Evolutionary conservation across 2,797 vertebrate genomes (phyloP), one percentile per base, ranked within the genome.

Genomic region (Phrynocephalus guinanensis): DNA sequence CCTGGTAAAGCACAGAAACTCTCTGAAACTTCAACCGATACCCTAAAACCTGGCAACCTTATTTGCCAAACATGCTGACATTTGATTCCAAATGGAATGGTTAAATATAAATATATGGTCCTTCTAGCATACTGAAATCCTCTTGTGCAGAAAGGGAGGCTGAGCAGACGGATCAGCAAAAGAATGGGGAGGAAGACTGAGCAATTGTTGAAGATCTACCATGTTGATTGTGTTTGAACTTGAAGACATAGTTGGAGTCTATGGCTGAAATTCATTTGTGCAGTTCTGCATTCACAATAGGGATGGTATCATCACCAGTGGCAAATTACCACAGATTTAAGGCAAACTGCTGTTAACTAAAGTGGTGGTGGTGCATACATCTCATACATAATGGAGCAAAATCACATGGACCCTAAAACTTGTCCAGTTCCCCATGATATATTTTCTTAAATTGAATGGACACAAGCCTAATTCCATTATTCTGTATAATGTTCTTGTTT

Each of bases 391-490:
- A 8, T 52, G 7, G 8, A 52, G 52, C 52, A 52, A 52, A 52
- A 11, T 8, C 7, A 52, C 52, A 44, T 52, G 52, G 8, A 52
- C 11, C 52, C 52, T 52, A 52, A 52, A 52, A 52, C 11, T 52
- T 11, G 24, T 28, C 15, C 33, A 75, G 28, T 84, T 18, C 22
- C 30, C 72, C 60, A 20, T 18, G 28, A 13, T 28, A 24, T 63
- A 38, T 63, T 30, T 26, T 6, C 63, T 52, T 28, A 78, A 30
- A 67, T 18, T 67, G 38, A 20, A 10, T 48, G 8, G 26, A 85
- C 11, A 79, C 22, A 88, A 84, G 3, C 70, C 56, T 44, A 3
- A 18, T 87, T 93, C 80, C 33, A 0, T 88, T 79, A 79, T 38
- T 77, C 71, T 85, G 0, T 6, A 75, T 83, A 75, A 52, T 71